Evolutionary conservation across 2,797 vertebrate genomes (phyloP).

Genomic region (Sitta carolinensis): DNA sequence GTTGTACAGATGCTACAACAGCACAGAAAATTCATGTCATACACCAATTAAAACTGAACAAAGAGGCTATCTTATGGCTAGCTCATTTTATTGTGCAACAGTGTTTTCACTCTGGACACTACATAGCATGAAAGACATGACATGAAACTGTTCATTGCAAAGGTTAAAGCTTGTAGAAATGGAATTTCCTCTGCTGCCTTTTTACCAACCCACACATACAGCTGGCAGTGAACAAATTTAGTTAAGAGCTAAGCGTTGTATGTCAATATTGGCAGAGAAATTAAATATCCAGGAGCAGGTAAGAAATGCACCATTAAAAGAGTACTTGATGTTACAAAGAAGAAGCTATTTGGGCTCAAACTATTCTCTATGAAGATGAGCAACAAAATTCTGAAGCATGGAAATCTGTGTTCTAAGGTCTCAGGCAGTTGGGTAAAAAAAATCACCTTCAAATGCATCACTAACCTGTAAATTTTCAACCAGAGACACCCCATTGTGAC

Average conservation of each 20-base stretch:
- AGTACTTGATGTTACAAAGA: neutral
- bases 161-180: neutral
- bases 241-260: neutral
- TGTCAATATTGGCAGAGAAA: neutral
- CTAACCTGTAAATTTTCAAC: slow-evolving; percentile 94
- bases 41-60: neutral
- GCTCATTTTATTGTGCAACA: neutral
- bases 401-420: neutral
- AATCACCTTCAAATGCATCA: neutral
- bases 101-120: neutral
- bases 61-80: neutral
- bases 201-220: neutral
- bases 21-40: neutral
- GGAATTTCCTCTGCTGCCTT: neutral
- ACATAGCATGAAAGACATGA: neutral
- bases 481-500: slow-evolving; percentile 87
- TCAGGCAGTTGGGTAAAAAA: neutral
- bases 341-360: neutral
- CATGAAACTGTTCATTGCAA: neutral
- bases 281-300: neutral
- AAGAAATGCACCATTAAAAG: neutral
- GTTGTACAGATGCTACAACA: slow-evolving; percentile 90
- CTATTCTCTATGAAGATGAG: neutral
- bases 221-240: neutral
- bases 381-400: neutral